phyloP scores from a whole-genome alignment of 2,888 invertebrate species.

The Polietes domitor region DNA sequence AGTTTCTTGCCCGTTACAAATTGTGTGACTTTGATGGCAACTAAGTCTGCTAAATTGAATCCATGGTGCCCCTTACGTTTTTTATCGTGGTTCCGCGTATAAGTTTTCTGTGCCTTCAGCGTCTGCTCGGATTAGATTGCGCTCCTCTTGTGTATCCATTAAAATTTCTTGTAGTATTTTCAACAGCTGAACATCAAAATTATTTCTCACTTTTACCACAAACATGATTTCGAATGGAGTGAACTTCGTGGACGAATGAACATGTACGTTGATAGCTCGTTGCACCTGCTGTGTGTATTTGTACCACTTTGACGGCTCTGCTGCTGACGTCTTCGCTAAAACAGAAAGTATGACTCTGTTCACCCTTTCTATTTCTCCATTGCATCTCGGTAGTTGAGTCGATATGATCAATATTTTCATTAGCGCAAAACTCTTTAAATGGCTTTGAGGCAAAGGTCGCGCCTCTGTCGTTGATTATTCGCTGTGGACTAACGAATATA shows the following conservation, averaged over 20 bases:
- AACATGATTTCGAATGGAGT: conserved; percentile 52
- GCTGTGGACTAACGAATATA: conserved; percentile 33
- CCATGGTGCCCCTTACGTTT: conserved; percentile 1
- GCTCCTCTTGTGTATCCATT: conserved; percentile 10
- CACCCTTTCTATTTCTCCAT: conserved; percentile 12
- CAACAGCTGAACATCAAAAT: neutral
- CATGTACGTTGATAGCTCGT: conserved; percentile 21
- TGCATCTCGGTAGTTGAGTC: conserved; percentile 34
- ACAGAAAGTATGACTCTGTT: conserved; percentile 33
- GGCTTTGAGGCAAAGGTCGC: conserved; percentile 29
- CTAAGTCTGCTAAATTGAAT: conserved; percentile 32
- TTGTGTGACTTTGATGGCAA: conserved; percentile 21
- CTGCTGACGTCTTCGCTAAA: conserved; percentile 34
- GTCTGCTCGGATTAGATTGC: conserved; percentile 22
- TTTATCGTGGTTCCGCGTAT: conserved; percentile 19
- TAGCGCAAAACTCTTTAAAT: conserved; percentile 35
- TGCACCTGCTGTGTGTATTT: conserved; percentile 39
- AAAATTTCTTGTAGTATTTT: conserved; percentile 27
- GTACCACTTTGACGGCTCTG: conserved; percentile 28
- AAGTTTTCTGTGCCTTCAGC: conserved; percentile 8
- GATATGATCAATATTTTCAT: conserved; percentile 22
- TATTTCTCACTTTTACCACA: conserved; percentile 38
- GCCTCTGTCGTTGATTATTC: conserved; percentile 49
- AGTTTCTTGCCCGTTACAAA: conserved; percentile 33
- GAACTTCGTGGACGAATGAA: conserved; percentile 22